Base-by-base conservation (phyloP, 2,797 vertebrate genomes). In the Strix occidentalis region DNA sequence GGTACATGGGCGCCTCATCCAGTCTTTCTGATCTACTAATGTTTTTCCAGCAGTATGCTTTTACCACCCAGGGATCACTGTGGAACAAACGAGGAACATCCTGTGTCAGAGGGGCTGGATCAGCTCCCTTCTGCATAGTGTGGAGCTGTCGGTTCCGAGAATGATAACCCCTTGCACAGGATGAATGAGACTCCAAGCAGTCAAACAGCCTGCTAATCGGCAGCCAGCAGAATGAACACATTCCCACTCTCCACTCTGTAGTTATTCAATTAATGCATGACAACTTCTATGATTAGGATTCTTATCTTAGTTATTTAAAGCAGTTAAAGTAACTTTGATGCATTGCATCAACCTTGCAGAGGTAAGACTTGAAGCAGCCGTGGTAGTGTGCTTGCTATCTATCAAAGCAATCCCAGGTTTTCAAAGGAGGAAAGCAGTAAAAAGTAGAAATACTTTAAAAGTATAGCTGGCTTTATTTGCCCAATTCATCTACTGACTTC, bases 251-350 rank as follows among this genome's bases (percentile, higher is more conserved):
- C 68, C 51, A 31, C 90, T 75, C 54, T 11, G 5, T 9, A 91
- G 41, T 81, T 94, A 71, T 53, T 82, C 25, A 84, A 92, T 83
- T 75, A 94, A 91, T 69, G 39, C 28, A 64, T 19, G 23, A 90
- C 68, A 87, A 86, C 83, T 93, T 69, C 43, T 84, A 79, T 92
- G 85, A 84, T 70, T 90, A 83, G 51, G 41, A 94, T 92, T 94
- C 78, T 95, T 90, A 96, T 79, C 69, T 96, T 84, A 43, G 79
- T 89, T 83, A 91, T 91, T 95, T 91, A 87, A 75, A 78, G 92
- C 56, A 43, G 72, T 90, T 95, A 94, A 91, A 94, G 84, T 77
- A 91, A 91, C 72, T 95, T 90, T 91, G 69, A 93, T 85, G 92
- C 45, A 90, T 25, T 77, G 87, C 70, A 90, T 43, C 87, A 90